A percentile compares a stretch with the other conserved stretches of the same genome.
Evolutionary conservation across 2,797 vertebrate species (phyloP).

Genomic region (Sebastes kiyomatsui): DNA sequence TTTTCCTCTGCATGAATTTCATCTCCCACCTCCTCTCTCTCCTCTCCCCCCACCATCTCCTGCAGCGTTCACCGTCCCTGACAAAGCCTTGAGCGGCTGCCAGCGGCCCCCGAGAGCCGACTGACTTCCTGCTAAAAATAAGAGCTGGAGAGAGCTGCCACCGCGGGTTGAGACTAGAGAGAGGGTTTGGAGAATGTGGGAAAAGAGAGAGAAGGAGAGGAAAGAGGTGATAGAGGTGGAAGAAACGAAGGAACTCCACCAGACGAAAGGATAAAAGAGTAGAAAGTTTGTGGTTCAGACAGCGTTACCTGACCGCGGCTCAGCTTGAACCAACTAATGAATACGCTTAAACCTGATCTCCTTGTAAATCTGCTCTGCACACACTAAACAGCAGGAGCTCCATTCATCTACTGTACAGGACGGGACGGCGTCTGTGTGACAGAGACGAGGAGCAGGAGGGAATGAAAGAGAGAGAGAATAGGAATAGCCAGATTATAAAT

Average conservation of each 20-base stretch:
- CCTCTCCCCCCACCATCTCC: background rate
- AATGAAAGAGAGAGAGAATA: constrained; percentile 44
- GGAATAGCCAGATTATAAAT: constrained; percentile 76
- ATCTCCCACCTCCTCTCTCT: constrained; percentile 1
- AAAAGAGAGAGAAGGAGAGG: background rate
- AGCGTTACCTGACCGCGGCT: constrained; percentile 29
- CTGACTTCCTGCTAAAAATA: constrained; percentile 74
- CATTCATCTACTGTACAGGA: constrained; percentile 35
- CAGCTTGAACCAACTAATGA: constrained; percentile 32
- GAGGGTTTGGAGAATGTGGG: background rate
- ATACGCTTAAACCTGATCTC: constrained; percentile 45
- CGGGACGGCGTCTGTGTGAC: background rate
- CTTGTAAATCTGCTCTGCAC: constrained; percentile 50
- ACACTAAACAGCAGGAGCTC: constrained; percentile 59
- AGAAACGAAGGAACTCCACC: background rate
- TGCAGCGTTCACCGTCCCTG: constrained; percentile 49
- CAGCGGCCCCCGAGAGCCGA: constrained; percentile 60
- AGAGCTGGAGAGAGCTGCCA: constrained; percentile 48
- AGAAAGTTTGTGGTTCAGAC: constrained; percentile 35
- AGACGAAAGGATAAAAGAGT: background rate
- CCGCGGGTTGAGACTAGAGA: background rate
- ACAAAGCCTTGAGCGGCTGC: constrained; percentile 73
- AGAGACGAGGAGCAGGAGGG: constrained; percentile 29
- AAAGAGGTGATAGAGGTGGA: background rate
- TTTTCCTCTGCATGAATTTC: constrained; percentile 20